Base-by-base conservation (phyloP, 2,113 vertebrate species). In the Brienomyrus brachyistius region DNA sequence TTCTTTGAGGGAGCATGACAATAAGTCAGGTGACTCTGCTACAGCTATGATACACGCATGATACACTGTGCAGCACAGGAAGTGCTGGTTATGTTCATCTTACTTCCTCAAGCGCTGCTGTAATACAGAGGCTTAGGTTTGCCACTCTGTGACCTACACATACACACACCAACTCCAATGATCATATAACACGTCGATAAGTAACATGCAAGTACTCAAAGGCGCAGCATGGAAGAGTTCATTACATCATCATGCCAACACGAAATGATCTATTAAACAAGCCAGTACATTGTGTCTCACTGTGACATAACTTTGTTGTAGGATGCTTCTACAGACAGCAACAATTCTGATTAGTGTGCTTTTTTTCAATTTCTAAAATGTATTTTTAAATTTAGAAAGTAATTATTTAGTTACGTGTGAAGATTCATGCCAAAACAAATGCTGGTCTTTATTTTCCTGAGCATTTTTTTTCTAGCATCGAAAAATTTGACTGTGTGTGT, bases 31-130 rank as follows among this genome's bases (percentile, higher is more conserved):
- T 94, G 93, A 95, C 92, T 94, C 94, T 77, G 50, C 92, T 91
- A 91, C 94, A 94, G 92, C 40, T 6, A 87, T 90, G 91, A 92
- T 91, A 91, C 92, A 74, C 92, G 94, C 5, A 87, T 90, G 91
- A 93, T 91, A 91, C 92, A 82, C 92, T 94, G 91, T 91, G 90
- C 91, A 90, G 92, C 94, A 95, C 94, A 95, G 95, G 95, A 96
- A 95, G 94, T 93, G 92, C 50, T 89, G 91, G 91, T 91, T 92
- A 91, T 70, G 45, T 90, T 93, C 87, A 92, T 92, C 93, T 89
- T 92, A 92, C 92, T 95, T 96, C 95, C 95, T 95, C 94, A 45
- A 51, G 31, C 2, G 8, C 8, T 17, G 13, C 31, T 35, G 70
- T 11, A 43, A 27, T 11, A 74, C 47, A 62, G 50, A 9, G 11